phyloP scores from a whole-genome alignment of 2,797 vertebrate genomes.

The Takifugu ocellatus region DNA sequence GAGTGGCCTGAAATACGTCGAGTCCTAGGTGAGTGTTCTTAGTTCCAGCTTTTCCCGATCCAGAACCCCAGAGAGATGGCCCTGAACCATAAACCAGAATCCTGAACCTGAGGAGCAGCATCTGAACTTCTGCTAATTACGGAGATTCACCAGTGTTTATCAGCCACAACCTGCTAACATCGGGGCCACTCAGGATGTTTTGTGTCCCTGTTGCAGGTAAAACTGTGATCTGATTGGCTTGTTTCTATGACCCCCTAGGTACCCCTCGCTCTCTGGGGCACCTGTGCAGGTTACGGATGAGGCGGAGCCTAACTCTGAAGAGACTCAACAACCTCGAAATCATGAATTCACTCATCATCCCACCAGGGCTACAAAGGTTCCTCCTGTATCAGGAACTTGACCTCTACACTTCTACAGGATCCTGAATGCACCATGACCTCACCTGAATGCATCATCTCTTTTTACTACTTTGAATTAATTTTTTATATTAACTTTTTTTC shows the following conservation, averaged over 20 bases:
- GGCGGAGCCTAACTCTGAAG: conserved; percentile 74
- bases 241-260: conserved; percentile 58
- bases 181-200: too few relatives aligned
- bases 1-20: conserved; percentile 80
- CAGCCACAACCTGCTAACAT: too few relatives aligned
- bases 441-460: too few relatives aligned
- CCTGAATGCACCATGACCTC: background rate
- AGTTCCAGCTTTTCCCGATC: background rate
- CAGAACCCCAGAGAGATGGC: too few relatives aligned
- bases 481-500: too few relatives aligned
- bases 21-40: conserved; percentile 74
- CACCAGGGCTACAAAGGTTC: conserved; percentile 74
- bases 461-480: too few relatives aligned
- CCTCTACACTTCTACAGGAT: background rate
- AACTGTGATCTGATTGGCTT: background rate
- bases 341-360: conserved; percentile 73
- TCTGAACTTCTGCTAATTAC: too few relatives aligned
- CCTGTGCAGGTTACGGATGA: conserved; percentile 82
- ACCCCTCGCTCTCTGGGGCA: conserved; percentile 81
- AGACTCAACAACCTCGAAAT: conserved; percentile 69
- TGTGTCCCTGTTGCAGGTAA: background rate
- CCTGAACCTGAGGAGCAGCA: too few relatives aligned
- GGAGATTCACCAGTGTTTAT: too few relatives aligned
- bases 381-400: conserved; percentile 83
- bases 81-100: too few relatives aligned